Conservation (phyloP, 2,888 invertebrate genomes). For the Yponomeuta cagnagella region DNA sequence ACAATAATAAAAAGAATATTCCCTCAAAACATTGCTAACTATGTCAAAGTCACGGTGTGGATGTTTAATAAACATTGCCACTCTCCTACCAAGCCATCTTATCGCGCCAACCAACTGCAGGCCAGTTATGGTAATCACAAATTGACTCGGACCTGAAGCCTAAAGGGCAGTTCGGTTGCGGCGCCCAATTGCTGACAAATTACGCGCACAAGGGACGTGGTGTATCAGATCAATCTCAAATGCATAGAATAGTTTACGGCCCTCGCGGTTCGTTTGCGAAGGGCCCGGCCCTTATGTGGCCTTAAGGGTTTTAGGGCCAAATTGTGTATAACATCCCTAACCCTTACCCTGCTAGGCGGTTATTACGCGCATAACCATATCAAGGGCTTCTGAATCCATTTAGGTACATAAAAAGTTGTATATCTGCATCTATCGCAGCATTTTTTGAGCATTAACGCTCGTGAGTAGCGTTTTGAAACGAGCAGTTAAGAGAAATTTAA, state of each 20-base stretch:
- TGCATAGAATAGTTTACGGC: conserved; percentile 58
- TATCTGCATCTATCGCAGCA: not conserved
- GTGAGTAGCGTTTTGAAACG: no score
- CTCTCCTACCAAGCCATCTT: no score
- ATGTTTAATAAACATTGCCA: no score
- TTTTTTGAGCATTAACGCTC: no score
- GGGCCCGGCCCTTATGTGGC: conserved; percentile 3
- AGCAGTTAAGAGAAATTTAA: no score
- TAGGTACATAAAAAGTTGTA: not conserved
- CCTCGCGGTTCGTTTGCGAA: conserved; percentile 23
- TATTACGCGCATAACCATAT: not conserved
- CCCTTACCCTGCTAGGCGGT: not conserved
- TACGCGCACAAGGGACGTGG: conserved; percentile 8
- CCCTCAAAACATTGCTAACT: no score
- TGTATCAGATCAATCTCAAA: conserved; percentile 57
- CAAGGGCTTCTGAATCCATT: no score
- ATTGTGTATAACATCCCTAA: not conserved
- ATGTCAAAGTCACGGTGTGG: no score
- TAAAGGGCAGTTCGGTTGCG: conserved; percentile 2
- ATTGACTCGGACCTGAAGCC: not conserved
- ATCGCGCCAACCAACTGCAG: not conserved
- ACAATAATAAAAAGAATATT: no score
- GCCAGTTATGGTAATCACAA: not conserved
- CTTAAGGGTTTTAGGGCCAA: not conserved
- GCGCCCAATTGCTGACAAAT: conserved; percentile 7